phyloP scores from a whole-genome alignment of 2,113 vertebrate genomes.

The Sphaerodactylus townsendi region DNA sequence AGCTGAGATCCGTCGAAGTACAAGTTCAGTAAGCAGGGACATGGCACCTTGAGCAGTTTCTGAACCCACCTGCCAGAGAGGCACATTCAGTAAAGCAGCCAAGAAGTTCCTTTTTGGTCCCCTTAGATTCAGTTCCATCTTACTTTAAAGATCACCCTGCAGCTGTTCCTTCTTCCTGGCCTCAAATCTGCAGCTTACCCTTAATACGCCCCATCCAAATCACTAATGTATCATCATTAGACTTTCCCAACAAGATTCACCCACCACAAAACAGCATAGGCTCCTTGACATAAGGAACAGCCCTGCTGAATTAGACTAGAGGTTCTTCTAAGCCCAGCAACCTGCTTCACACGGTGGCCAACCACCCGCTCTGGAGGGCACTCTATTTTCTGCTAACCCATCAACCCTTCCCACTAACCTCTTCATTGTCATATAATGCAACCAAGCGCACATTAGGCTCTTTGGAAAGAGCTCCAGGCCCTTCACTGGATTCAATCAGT shows the following conservation, averaged over 20 bases:
- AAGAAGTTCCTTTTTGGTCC: background rate
- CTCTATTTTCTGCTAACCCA: background rate
- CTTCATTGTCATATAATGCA: constrained; percentile 93
- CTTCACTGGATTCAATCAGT: constrained; percentile 82
- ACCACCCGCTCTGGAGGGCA: no score
- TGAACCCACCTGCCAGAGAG: constrained; percentile 86
- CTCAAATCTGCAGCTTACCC: background rate
- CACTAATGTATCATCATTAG: background rate
- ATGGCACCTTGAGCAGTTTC: constrained; percentile 91
- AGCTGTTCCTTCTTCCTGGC: background rate
- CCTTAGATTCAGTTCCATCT: background rate
- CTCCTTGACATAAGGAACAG: background rate
- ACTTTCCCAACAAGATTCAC: background rate
- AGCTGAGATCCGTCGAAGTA: constrained; percentile 87
- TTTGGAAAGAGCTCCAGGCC: constrained; percentile 74
- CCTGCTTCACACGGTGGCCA: no score
- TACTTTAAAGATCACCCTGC: background rate
- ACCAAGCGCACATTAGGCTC: constrained; percentile 91
- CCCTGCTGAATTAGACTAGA: no score
- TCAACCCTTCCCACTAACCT: constrained; percentile 74
- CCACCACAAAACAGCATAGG: background rate
- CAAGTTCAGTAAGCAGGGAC: constrained; percentile 92
- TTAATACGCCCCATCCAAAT: background rate
- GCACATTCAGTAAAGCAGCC: background rate
- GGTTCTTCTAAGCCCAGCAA: no score